Percentiles rank a stretch among this genome's conserved stretches.
phyloP scores from a whole-genome alignment of 2,888 invertebrate species.

The Suillia variegata region DNA sequence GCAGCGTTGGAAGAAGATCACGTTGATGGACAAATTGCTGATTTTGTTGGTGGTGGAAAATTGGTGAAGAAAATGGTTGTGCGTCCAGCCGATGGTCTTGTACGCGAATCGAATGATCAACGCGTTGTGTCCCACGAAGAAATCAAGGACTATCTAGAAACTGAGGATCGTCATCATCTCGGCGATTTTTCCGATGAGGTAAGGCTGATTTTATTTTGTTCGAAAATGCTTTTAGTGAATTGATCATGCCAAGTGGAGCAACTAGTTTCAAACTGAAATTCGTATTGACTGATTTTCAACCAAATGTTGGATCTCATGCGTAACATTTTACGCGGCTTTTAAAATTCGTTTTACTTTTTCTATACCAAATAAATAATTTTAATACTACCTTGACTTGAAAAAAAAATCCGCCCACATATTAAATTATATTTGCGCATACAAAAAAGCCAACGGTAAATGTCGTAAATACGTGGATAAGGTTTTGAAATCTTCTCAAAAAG shows the following conservation, averaged over 20 bases:
- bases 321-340: too few species aligned
- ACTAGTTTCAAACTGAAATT: neutral
- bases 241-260: neutral
- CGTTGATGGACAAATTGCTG: conserved; percentile 12
- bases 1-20: neutral
- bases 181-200: conserved; percentile 89
- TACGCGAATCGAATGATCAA: conserved; percentile 80
- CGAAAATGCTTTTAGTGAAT: neutral
- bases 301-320: neutral
- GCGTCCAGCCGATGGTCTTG: conserved; percentile 74
- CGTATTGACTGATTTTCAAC: neutral
- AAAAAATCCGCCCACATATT: too few species aligned
- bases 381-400: too few species aligned
- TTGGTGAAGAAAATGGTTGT: conserved; percentile 63
- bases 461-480: too few species aligned
- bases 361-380: too few species aligned
- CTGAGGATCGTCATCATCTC: conserved; percentile 81
- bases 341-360: too few species aligned
- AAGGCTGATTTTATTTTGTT: conserved; percentile 54
- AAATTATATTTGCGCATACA: too few species aligned
- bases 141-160: conserved; percentile 80
- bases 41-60: conserved; percentile 42
- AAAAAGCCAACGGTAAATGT: too few species aligned
- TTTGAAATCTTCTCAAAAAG: too few species aligned
- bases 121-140: conserved; percentile 82